Conservation (phyloP, 2,113 vertebrate genomes). For the Romanogobio albipinnatus region DNA sequence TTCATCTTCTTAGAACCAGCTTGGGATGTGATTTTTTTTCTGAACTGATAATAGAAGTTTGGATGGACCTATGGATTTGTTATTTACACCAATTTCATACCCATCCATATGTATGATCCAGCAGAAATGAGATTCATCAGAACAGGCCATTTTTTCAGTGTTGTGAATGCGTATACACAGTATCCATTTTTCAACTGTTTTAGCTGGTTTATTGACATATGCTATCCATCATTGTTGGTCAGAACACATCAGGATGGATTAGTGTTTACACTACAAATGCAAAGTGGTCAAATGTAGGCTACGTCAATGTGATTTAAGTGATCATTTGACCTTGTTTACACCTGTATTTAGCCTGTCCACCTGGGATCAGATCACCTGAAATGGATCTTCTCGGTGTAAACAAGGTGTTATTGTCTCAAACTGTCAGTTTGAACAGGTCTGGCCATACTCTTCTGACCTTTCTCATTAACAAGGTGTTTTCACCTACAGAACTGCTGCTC, state of each 20-base stretch:
- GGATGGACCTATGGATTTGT: background rate
- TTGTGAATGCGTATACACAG: background rate
- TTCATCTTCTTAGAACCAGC: conserved; percentile 3
- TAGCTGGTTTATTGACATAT: background rate
- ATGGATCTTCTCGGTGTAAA: background rate
- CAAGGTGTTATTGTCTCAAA: background rate
- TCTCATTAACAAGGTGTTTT: conserved; percentile 1
- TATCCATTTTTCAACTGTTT: background rate
- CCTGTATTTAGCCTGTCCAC: conserved; percentile 2
- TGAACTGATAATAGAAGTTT: conserved; percentile 2
- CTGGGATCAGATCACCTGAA: background rate
- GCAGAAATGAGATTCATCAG: background rate
- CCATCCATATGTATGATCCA: background rate
- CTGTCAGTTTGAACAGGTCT: background rate
- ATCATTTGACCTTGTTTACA: background rate
- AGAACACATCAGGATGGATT: background rate
- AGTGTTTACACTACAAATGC: background rate
- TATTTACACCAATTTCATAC: background rate
- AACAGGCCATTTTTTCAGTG: background rate
- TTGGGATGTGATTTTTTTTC: background rate
- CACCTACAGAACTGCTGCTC: background rate
- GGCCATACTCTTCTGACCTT: background rate
- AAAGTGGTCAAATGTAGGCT: background rate
- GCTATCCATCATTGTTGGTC: background rate
- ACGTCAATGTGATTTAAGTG: background rate